A percentile compares a stretch with the other conserved stretches of the same genome.
Evolutionary conservation across 2,797 vertebrate species (phyloP).

Genomic region (Characodon lateralis): DNA sequence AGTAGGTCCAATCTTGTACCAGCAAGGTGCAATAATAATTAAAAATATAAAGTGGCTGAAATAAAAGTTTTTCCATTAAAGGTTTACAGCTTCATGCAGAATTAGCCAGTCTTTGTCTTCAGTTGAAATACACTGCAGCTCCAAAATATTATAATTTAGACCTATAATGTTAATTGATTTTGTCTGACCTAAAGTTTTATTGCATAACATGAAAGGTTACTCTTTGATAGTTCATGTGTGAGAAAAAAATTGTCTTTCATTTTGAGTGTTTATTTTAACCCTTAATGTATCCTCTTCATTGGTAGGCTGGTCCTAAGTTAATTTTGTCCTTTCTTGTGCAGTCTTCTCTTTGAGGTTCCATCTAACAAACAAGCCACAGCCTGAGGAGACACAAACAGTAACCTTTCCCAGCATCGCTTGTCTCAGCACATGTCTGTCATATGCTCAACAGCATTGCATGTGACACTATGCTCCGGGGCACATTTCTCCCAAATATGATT

Average conservation of each 20-base stretch:
- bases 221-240: not conserved
- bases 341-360: slow-evolving; percentile 69
- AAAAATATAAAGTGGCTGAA: not conserved
- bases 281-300: slow-evolving; percentile 29
- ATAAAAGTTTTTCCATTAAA: not conserved
- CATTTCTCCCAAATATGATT: slow-evolving; percentile 95
- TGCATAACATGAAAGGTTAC: not conserved
- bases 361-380: slow-evolving; percentile 84
- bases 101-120: not conserved
- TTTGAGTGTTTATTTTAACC: no score
- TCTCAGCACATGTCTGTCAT: slow-evolving; percentile 87
- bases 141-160: not conserved
- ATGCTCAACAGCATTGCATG: slow-evolving; percentile 90
- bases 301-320: slow-evolving; percentile 30
- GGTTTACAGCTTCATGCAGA: no score
- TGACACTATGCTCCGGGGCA: slow-evolving; percentile 87
- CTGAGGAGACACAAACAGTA: slow-evolving; percentile 85
- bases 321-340: slow-evolving; percentile 27
- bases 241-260: not conserved
- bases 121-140: not conserved
- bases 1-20: not conserved
- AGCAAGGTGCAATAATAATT: not conserved
- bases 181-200: not conserved
- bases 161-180: not conserved
- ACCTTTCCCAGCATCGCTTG: slow-evolving; percentile 92